Percentiles rank a stretch among this genome's conserved stretches.
These are phyloP conservation scores for Leptinotarsa rubiginosa DNA, from an alignment of 2,888 invertebrate genomes.

Conservation along the genomic window DNA sequence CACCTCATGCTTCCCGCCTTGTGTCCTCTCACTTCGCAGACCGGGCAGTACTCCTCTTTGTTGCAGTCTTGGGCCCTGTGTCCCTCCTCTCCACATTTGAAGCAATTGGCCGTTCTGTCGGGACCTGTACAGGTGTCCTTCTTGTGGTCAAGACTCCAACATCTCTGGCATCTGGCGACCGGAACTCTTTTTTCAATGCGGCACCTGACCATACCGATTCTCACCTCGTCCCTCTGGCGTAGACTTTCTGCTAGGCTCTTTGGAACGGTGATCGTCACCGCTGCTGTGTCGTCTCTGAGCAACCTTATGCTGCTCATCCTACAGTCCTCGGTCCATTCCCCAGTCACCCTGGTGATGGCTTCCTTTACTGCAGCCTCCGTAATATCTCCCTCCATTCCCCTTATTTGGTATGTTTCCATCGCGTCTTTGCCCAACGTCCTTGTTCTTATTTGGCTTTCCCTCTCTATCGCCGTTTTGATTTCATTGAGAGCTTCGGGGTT, in stretches of 20 bases:
- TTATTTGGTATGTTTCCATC: background rate
- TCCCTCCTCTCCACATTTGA: background rate
- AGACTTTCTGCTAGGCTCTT: background rate
- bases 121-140: background rate
- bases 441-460: background rate
- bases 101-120: background rate
- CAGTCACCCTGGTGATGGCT: background rate
- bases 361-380: background rate
- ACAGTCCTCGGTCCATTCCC: background rate
- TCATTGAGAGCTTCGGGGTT: background rate
- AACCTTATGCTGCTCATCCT: background rate
- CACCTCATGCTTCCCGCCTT: constrained; percentile 14
- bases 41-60: constrained; percentile 15
- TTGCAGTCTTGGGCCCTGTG: constrained; percentile 13
- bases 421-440: background rate
- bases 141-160: background rate
- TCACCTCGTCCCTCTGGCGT: background rate
- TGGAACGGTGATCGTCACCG: background rate
- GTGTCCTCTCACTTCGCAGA: constrained; percentile 6
- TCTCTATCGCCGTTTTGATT: background rate
- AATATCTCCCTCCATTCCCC: constrained; percentile 4
- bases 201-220: constrained; percentile 5
- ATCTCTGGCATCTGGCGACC: background rate
- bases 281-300: background rate
- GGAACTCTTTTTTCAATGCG: background rate